Evolutionary conservation across 2,888 invertebrate species (phyloP).

Genomic region (Lordiphosa andalusiaca): DNA sequence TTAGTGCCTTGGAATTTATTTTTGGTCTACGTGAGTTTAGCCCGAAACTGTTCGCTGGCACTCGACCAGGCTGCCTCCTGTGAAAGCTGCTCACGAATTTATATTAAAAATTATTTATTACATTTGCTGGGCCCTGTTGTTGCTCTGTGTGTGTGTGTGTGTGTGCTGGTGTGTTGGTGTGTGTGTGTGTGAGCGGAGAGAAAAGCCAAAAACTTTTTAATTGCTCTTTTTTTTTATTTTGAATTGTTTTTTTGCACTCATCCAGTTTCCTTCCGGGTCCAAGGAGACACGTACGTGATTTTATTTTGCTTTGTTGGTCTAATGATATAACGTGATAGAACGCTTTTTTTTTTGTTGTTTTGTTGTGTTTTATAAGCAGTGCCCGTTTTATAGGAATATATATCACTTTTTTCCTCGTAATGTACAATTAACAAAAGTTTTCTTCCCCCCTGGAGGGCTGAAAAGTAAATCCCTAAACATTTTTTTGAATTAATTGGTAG

Average conservation of each 20-base stretch:
- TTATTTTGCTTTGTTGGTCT: conserved; percentile 59
- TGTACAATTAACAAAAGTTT: conserved; percentile 34
- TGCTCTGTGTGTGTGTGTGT: conserved; percentile 21
- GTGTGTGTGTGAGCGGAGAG: conserved; percentile 25
- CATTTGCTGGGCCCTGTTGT: conserved; percentile 42
- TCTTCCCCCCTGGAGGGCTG: not conserved
- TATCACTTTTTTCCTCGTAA: conserved; percentile 24
- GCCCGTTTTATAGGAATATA: conserved; percentile 20
- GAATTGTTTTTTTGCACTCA: conserved; percentile 50
- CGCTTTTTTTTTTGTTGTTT: conserved; percentile 17
- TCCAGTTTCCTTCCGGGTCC: conserved; percentile 37
- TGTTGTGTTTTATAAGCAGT: conserved; percentile 14
- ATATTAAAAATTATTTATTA: conserved; percentile 75
- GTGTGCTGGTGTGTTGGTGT: conserved; percentile 8
- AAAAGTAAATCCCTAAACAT: conserved; percentile 9
- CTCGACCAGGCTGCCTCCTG: conserved; percentile 36
- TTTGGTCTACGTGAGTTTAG: conserved; percentile 32
- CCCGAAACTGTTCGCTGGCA: conserved; percentile 28
- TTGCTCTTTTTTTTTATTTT: conserved; percentile 39
- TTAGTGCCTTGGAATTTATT: conserved; percentile 50
- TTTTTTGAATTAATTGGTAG: not conserved
- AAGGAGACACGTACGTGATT: conserved; percentile 66
- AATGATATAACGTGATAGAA: conserved; percentile 66
- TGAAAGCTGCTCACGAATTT: conserved; percentile 67
- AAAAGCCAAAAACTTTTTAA: conserved; percentile 48